Conservation (phyloP, 2,888 invertebrate genomes). For the Athalia circularis region DNA sequence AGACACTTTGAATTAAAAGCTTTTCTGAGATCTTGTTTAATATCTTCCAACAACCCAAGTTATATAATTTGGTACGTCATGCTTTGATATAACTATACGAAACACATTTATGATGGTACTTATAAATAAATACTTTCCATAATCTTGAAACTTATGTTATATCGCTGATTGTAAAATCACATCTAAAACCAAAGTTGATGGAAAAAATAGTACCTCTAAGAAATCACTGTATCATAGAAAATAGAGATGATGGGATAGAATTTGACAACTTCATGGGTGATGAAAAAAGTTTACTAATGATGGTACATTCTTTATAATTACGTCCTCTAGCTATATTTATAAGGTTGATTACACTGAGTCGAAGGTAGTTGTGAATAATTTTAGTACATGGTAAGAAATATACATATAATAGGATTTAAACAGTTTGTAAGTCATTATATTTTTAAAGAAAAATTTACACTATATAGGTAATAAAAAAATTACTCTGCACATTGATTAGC, state of each 20-base stretch:
- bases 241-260: not conserved
- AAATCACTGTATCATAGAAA: constrained; percentile 14
- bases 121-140: not conserved
- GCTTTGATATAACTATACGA: not conserved
- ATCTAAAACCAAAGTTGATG: constrained; percentile 4
- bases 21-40: constrained; percentile 1
- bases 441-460: constrained; percentile 2
- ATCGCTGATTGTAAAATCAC: not conserved
- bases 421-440: constrained; percentile 24
- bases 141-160: not conserved
- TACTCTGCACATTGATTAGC: constrained; percentile 22
- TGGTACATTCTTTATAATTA: constrained; percentile 39
- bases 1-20: not conserved
- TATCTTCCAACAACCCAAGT: not conserved
- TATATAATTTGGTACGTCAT: not conserved
- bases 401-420: constrained; percentile 21
- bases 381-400: constrained; percentile 16
- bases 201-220: not conserved
- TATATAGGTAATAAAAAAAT: constrained; percentile 4
- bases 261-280: constrained; percentile 4
- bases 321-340: constrained; percentile 34
- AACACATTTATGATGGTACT: constrained; percentile 6
- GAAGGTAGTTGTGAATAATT: constrained; percentile 24
- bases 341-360: constrained; percentile 35
- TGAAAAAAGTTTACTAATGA: constrained; percentile 14